phyloP scores from a whole-genome alignment of 2,888 invertebrate species.

The Limenitis camilla region DNA sequence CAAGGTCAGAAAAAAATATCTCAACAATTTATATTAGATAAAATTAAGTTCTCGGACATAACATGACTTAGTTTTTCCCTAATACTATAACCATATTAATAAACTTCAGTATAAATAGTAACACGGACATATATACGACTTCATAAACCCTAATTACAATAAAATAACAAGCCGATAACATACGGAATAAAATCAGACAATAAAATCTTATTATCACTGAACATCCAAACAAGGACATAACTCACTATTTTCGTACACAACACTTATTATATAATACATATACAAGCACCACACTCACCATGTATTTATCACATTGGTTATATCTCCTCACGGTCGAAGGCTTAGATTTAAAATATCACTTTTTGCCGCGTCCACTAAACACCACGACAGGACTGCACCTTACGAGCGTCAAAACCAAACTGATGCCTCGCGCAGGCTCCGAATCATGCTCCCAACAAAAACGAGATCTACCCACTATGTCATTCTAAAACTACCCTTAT shows the following conservation, averaged over 20 bases:
- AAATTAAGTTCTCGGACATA: too few relatives aligned
- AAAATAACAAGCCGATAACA: too few relatives aligned
- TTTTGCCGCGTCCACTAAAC: conserved; percentile 29
- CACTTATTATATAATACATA: conserved; percentile 17
- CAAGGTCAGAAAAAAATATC: too few relatives aligned
- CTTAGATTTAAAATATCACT: conserved; percentile 27
- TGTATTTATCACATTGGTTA: conserved; percentile 48
- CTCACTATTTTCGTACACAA: conserved; percentile 22
- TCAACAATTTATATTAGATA: too few relatives aligned
- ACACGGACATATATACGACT: too few relatives aligned
- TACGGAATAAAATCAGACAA: not conserved
- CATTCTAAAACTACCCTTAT: conserved; percentile 9
- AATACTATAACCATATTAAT: too few relatives aligned
- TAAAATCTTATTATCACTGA: conserved; percentile 23
- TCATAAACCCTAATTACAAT: too few relatives aligned
- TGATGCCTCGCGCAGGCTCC: conserved; percentile 65
- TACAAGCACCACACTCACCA: conserved; percentile 45
- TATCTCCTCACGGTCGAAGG: conserved; percentile 27
- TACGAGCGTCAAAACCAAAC: conserved; percentile 44
- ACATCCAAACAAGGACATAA: conserved; percentile 27
- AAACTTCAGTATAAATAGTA: too few relatives aligned
- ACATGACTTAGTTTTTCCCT: too few relatives aligned
- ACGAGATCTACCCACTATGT: conserved; percentile 25
- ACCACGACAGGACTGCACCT: conserved; percentile 36
- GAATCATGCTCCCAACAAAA: conserved; percentile 39